Base-by-base conservation (phyloP, 2,888 invertebrate species). In the Zootermopsis nevadensis region DNA sequence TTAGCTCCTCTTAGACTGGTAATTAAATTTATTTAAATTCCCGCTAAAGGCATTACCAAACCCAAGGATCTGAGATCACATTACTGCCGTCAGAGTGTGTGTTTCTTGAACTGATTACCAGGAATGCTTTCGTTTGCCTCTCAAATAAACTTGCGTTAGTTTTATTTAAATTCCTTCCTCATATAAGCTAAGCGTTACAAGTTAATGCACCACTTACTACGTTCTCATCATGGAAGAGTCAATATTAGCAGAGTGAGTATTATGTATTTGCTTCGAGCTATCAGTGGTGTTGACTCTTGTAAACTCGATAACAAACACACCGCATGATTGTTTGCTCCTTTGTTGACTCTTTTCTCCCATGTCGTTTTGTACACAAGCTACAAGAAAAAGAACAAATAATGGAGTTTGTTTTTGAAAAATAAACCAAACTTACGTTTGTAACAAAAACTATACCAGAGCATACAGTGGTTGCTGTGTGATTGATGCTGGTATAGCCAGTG, bases 171-270 rank as follows among this genome's bases (percentile, higher is more conserved):
- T 60, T 60, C 60, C 60, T 48, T 48, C 48, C 48, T 48, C 48
- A 19, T 48, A 48, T 19, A 48, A 15, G 19, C 48, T 48, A 48
- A 48, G 48, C 48, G 48, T 48, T 48, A 48, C 48, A 48, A 60
- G 60, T 60, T 60, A 60, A 60, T 60, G 60, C 60, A 60, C 8
- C 60, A 60, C 60, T 60, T 60, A 60, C n/a, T 60, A 60, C 6
- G 60, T n/a, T 60, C 60, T 60, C 60, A 27, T 60, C 60, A 60
- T 27, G n/a, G 48, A 19, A 48, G 60, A 60, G 60, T 60, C 60
- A 60, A 60, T 60, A 60, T 60, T 60, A 60, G 60, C 60, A 60
- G 60, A 60, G 60, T 27, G 60, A 60, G 60, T 27, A n/a, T 60
- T 60, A 48, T 19, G 48, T 48, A 48, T 48, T 48, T 48, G 48